These are phyloP conservation scores for Alligator sinensis DNA, from an alignment of 2,113 vertebrate genomes.

Conservation along the genomic window DNA sequence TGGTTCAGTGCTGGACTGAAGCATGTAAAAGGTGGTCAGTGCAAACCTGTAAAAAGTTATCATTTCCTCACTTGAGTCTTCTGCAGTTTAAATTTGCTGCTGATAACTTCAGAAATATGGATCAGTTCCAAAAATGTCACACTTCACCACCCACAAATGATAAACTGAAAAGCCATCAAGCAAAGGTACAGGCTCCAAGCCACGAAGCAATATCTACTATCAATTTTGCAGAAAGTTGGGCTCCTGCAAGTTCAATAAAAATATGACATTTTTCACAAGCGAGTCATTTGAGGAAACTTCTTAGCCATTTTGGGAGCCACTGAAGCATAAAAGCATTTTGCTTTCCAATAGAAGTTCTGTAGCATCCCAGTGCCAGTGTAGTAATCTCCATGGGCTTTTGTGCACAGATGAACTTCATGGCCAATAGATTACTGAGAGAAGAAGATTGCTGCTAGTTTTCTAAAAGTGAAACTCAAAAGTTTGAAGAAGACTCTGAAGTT, in stretches of 20 bases:
- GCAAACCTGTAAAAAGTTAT: background rate
- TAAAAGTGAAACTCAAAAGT: background rate
- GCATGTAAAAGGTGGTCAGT: background rate
- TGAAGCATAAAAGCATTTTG: constrained; percentile 28
- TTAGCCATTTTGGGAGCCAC: constrained; percentile 28
- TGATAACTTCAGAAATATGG: background rate
- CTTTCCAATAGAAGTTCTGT: constrained; percentile 34
- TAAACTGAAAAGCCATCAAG: constrained; percentile 16
- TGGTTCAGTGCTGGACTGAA: constrained; percentile 8
- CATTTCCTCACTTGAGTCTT: background rate
- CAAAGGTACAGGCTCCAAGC: background rate
- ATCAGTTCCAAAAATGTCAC: background rate
- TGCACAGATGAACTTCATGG: background rate
- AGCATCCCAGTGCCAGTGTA: background rate
- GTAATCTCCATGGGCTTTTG: background rate
- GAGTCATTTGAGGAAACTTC: constrained; percentile 41
- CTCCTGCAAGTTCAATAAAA: constrained; percentile 8
- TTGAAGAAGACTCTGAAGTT: background rate
- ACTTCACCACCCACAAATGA: background rate
- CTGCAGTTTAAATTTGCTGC: background rate
- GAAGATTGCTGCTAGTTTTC: background rate
- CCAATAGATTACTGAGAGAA: background rate
- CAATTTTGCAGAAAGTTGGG: constrained; percentile 33
- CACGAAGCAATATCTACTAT: constrained; percentile 1
- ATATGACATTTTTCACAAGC: constrained; percentile 17